A percentile compares a stretch with the other conserved stretches of the same genome.
Conservation (phyloP, 30 jellyfish, hydroid and myxozoan genomes). For the Hydra vulgaris region DNA sequence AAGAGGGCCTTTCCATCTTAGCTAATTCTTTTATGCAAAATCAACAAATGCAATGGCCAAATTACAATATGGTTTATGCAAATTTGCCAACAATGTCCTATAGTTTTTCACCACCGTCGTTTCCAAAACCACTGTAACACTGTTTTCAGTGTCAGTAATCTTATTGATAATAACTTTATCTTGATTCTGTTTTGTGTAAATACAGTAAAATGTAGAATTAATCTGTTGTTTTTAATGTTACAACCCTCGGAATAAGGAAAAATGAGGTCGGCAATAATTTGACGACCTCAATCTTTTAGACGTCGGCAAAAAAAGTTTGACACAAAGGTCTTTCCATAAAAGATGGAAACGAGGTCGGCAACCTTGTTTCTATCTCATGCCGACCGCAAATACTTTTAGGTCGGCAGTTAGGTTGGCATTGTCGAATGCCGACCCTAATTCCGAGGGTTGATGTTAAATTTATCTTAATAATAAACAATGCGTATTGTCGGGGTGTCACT, state of each 20-base stretch:
- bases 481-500: neutral
- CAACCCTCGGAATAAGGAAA: too few relatives aligned
- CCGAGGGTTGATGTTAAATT: too few relatives aligned
- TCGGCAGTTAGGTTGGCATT: too few relatives aligned
- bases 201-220: neutral
- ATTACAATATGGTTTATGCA: neutral
- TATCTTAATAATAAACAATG: neutral
- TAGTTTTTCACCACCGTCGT: neutral
- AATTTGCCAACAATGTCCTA: neutral
- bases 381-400: too few relatives aligned
- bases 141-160: neutral
- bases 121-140: neutral
- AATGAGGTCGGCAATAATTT: too few relatives aligned
- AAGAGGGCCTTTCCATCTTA: constrained; percentile 15
- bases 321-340: too few relatives aligned
- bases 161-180: neutral
- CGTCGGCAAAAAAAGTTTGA: too few relatives aligned
- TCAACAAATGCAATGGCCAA: constrained; percentile 19
- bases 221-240: neutral
- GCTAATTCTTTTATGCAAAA: constrained; percentile 15
- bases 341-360: too few relatives aligned
- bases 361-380: too few relatives aligned
- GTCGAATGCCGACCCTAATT: too few relatives aligned
- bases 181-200: neutral
- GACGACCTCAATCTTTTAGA: too few relatives aligned